Conservation (phyloP, 2,888 invertebrate genomes). For the Phaedon cochleariae region DNA sequence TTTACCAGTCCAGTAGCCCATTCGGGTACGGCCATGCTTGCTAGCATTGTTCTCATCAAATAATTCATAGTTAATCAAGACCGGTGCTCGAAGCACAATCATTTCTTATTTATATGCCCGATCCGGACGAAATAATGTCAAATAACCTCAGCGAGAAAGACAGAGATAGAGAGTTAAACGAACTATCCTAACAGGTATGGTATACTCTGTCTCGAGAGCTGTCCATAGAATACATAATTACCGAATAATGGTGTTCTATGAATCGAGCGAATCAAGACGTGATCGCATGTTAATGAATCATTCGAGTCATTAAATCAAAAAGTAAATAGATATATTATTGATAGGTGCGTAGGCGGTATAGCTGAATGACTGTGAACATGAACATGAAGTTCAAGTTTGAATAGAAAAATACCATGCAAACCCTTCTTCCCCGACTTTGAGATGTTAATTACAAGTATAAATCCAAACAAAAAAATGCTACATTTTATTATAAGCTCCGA, state of each 20-base stretch:
- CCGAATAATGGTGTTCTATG: slow-evolving; percentile 14
- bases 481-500: background rate
- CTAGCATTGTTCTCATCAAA: background rate
- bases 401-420: background rate
- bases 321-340: slow-evolving; percentile 12
- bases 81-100: background rate
- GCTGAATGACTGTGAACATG: background rate
- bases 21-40: no score
- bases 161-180: background rate
- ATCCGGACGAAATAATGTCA: background rate
- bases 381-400: no score
- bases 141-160: background rate
- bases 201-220: background rate
- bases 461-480: background rate
- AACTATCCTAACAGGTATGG: background rate
- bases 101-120: background rate
- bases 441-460: background rate
- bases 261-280: slow-evolving; percentile 16
- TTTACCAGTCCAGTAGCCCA: no score
- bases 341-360: slow-evolving; percentile 7
- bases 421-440: background rate
- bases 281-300: slow-evolving; percentile 17
- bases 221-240: slow-evolving; percentile 5
- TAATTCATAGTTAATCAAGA: background rate
- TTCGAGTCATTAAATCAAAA: slow-evolving; percentile 17